These are phyloP conservation scores for Melanostigma gelatinosum DNA, from an alignment of 2,113 vertebrate species.

Conservation along the genomic window DNA sequence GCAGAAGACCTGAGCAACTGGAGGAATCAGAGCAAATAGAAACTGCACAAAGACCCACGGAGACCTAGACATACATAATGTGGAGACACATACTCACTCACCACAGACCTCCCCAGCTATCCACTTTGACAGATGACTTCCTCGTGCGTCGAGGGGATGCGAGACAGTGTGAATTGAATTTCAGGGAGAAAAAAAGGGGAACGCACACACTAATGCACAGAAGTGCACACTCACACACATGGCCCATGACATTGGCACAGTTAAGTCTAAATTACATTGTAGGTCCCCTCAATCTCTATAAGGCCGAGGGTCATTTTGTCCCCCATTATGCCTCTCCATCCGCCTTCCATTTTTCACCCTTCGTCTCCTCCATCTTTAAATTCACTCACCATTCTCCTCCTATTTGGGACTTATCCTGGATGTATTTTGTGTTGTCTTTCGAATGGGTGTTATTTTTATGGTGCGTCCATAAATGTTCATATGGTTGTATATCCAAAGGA, in stretches of 20 bases:
- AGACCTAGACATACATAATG: conserved; percentile 23
- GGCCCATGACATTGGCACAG: conserved; percentile 45
- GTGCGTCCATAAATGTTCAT: neutral
- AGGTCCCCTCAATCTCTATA: conserved; percentile 49
- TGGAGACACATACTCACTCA: conserved; percentile 29
- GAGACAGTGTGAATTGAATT: conserved; percentile 67
- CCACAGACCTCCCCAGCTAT: conserved; percentile 37
- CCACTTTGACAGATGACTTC: conserved; percentile 62
- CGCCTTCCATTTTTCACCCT: conserved; percentile 11
- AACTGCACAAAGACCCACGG: conserved; percentile 41
- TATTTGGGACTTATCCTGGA: neutral
- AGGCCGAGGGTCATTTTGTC: conserved; percentile 12
- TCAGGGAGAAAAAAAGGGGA: conserved; percentile 3
- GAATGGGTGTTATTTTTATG: neutral
- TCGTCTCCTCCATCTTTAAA: conserved; percentile 16
- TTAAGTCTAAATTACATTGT: conserved; percentile 51
- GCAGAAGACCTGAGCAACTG: conserved; percentile 45
- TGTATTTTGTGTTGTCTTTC: neutral
- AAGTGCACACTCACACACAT: conserved; percentile 6
- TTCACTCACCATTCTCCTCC: neutral
- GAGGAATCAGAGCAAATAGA: conserved; percentile 67
- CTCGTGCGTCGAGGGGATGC: conserved; percentile 29
- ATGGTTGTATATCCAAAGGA: conserved; percentile 16
- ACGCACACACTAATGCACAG: conserved; percentile 7
- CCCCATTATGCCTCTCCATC: neutral